phyloP scores from a whole-genome alignment of 2,888 invertebrate species.

The Dione juno region DNA sequence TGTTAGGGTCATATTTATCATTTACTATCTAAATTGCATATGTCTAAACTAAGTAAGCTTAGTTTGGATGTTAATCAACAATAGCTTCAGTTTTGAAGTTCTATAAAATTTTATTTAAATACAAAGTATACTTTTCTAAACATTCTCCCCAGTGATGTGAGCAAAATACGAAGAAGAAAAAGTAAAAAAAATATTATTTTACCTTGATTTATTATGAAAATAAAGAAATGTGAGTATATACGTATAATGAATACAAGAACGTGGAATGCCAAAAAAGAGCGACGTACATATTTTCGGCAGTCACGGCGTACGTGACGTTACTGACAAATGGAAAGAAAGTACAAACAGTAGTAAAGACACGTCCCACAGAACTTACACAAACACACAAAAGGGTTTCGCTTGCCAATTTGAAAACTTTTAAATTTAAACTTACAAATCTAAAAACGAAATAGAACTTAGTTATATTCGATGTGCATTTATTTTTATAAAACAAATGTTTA shows the following conservation, averaged over 20 bases:
- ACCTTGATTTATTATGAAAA: conserved; percentile 23
- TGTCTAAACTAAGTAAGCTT: no score
- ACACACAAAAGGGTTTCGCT: conserved; percentile 27
- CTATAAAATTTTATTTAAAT: neutral
- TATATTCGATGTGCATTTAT: neutral
- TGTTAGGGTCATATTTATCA: no score
- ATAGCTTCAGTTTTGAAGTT: no score
- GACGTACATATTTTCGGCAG: conserved; percentile 30
- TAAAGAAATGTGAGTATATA: conserved; percentile 21
- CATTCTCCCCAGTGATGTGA: neutral
- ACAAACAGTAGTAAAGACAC: conserved; percentile 23
- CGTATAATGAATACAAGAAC: conserved; percentile 28
- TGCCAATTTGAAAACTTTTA: conserved; percentile 22
- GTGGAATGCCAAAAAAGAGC: conserved; percentile 15
- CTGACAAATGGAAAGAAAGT: conserved; percentile 22
- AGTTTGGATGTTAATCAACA: no score
- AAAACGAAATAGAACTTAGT: neutral
- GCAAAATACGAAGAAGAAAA: neutral
- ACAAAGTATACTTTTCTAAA: neutral
- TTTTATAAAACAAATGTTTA: neutral
- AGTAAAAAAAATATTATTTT: conserved; percentile 3
- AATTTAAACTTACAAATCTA: conserved; percentile 7
- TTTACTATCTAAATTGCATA: no score
- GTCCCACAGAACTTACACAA: conserved; percentile 32
- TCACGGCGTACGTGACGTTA: conserved; percentile 30